phyloP scores from a whole-genome alignment of 1,140 invertebrate species.

The Pectinophora gossypiella region DNA sequence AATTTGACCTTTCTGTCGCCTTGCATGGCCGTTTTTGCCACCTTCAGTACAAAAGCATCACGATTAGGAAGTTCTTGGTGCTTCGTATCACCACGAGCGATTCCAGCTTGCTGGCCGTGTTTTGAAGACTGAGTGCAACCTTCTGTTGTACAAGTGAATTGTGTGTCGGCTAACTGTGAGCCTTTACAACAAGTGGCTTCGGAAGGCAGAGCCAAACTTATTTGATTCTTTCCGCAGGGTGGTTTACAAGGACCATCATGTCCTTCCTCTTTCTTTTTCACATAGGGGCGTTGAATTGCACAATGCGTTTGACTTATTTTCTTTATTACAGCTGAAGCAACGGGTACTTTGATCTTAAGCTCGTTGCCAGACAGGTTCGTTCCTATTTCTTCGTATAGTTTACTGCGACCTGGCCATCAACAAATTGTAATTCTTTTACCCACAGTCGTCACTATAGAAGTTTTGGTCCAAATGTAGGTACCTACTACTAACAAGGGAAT shows the following conservation, averaged over 20 bases:
- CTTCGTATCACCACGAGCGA: slow-evolving; percentile 44
- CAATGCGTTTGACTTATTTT: slow-evolving; percentile 68
- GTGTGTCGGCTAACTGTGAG: slow-evolving; percentile 45
- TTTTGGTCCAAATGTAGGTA: no score
- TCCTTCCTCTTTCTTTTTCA: slow-evolving; percentile 17
- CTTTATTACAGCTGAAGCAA: slow-evolving; percentile 54
- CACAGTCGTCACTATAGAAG: no score
- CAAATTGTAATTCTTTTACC: slow-evolving; percentile 33
- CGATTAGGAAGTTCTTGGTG: slow-evolving; percentile 33
- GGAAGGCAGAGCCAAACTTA: slow-evolving; percentile 49
- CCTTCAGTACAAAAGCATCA: slow-evolving; percentile 61
- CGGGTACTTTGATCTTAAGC: slow-evolving; percentile 65
- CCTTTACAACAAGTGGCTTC: slow-evolving; percentile 48
- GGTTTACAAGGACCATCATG: slow-evolving; percentile 36
- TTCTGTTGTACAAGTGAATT: slow-evolving; percentile 63
- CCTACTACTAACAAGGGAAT: no score
- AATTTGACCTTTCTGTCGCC: slow-evolving; percentile 62
- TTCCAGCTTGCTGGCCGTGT: slow-evolving; percentile 44
- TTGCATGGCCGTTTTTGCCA: slow-evolving; percentile 61
- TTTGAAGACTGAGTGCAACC: slow-evolving; percentile 50
- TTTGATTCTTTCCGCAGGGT: slow-evolving; percentile 65
- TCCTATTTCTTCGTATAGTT: slow-evolving; percentile 65
- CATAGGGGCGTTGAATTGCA: slow-evolving; percentile 50
- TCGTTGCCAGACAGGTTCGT: slow-evolving; percentile 55
- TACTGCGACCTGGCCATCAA: slow-evolving; percentile 65